A percentile compares a stretch with the other conserved stretches of the same genome.
Conservation (phyloP, 2,888 invertebrate species). For the Sthenelais limicola region DNA sequence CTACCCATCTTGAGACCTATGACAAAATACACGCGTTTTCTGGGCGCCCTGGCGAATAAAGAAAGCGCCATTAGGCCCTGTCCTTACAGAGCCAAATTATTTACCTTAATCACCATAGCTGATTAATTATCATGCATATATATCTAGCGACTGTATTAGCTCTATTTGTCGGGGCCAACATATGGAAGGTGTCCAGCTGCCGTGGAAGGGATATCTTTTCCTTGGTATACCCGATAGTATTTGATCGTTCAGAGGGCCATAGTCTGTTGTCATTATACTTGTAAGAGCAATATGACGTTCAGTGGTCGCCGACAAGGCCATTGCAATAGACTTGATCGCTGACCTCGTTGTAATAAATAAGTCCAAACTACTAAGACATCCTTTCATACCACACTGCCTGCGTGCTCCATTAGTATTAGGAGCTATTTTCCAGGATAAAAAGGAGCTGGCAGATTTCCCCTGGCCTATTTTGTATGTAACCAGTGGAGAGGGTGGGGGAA, state of each 20-base stretch:
- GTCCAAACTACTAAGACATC: constrained; percentile 1
- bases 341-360: constrained; percentile 26
- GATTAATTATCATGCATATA: constrained; percentile 15
- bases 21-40: too few species aligned
- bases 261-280: constrained; percentile 22
- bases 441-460: constrained; percentile 1
- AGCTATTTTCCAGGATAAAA: constrained; percentile 36
- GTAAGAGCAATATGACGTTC: constrained; percentile 25
- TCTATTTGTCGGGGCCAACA: constrained; percentile 24
- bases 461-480: constrained; percentile 36
- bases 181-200: constrained; percentile 10
- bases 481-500: constrained; percentile 1
- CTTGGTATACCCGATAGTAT: constrained; percentile 32
- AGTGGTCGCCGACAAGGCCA: constrained; percentile 11
- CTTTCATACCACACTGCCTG: constrained; percentile 24
- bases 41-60: too few species aligned
- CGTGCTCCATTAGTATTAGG: constrained; percentile 38
- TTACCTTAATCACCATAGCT: constrained; percentile 22
- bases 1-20: too few species aligned
- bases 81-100: constrained; percentile 29
- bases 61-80: neutral
- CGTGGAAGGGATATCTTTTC: constrained; percentile 23
- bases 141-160: constrained; percentile 3
- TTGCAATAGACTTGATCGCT: constrained; percentile 23
- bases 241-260: constrained; percentile 22